Percentiles rank a stretch among this genome's conserved stretches.
phyloP scores from a whole-genome alignment of 1,140 invertebrate genomes.

The Bicyclus anynana region DNA sequence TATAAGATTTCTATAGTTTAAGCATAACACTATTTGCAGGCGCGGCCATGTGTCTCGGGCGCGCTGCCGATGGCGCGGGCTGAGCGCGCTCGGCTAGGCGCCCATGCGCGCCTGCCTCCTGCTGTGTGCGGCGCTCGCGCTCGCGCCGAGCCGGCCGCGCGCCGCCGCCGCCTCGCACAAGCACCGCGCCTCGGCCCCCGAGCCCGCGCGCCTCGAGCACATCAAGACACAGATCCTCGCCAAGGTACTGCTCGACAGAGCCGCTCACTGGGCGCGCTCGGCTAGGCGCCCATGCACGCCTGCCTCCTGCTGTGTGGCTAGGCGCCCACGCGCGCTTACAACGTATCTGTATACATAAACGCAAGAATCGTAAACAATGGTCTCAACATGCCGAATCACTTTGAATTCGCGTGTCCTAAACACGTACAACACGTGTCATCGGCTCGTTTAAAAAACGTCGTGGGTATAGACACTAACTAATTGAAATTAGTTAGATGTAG shows the following conservation, averaged over 20 bases:
- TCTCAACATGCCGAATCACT: too few species aligned
- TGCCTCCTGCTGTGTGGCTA: conserved; percentile 67
- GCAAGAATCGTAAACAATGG: too few species aligned
- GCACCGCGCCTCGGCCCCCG: conserved; percentile 1
- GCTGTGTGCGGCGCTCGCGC: conserved; percentile 68
- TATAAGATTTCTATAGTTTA: too few species aligned
- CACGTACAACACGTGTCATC: too few species aligned
- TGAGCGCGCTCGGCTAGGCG: conserved; percentile 63
- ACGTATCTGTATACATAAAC: too few species aligned
- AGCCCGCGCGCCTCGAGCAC: conserved; percentile 50
- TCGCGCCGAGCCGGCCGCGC: conserved; percentile 56
- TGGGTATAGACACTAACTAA: too few species aligned
- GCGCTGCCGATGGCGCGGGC: conserved; percentile 60
- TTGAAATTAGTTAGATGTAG: too few species aligned
- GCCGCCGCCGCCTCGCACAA: conserved; percentile 41
- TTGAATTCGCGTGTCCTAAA: too few species aligned
- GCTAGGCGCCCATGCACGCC: conserved; percentile 70
- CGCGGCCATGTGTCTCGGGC: conserved; percentile 55
- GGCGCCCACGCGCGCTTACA: conserved; percentile 70
- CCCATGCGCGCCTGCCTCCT: conserved; percentile 68
- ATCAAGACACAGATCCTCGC: conserved; percentile 66
- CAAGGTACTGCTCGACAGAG: conserved; percentile 37
- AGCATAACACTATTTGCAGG: too few species aligned
- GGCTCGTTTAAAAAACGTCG: too few species aligned
- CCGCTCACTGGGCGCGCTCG: conserved; percentile 55